phyloP scores from a whole-genome alignment of 2,888 invertebrate species.

The Spisula solida region DNA sequence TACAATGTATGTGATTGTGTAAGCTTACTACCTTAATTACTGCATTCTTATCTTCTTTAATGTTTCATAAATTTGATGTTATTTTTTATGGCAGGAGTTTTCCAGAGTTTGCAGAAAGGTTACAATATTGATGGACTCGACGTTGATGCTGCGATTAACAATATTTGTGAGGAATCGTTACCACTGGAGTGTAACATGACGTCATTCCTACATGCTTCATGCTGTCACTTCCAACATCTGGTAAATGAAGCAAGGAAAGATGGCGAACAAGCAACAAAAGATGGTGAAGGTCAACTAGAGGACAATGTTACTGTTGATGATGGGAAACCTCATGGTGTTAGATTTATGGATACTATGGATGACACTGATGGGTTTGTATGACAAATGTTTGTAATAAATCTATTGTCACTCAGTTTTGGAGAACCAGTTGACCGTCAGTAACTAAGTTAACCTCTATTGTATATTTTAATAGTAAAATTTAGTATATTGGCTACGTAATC shows the following conservation, averaged over 20 bases:
- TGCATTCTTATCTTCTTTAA: too few species aligned
- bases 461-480: too few species aligned
- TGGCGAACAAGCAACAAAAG: too few species aligned
- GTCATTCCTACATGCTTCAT: conserved; percentile 89
- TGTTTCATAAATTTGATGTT: too few species aligned
- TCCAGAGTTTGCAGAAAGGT: conserved; percentile 90
- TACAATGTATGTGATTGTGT: too few species aligned
- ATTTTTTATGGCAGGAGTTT: conserved; percentile 80
- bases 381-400: too few species aligned
- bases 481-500: too few species aligned
- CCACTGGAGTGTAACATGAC: conserved; percentile 91
- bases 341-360: conserved; percentile 74
- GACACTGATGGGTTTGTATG: conserved; percentile 54
- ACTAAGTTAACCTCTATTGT: too few species aligned
- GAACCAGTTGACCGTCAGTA: too few species aligned
- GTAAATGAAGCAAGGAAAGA: conserved; percentile 71
- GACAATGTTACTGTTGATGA: conserved; percentile 25
- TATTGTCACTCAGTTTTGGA: too few species aligned
- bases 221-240: conserved; percentile 84
- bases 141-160: conserved; percentile 91
- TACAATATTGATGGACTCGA: conserved; percentile 90
- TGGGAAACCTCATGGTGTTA: conserved; percentile 61
- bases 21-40: too few species aligned
- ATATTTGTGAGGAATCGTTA: conserved; percentile 91
- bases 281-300: neutral